Evolutionary conservation across 2,888 invertebrate genomes (phyloP).

Genomic region (Polydrusus tereticollis): DNA sequence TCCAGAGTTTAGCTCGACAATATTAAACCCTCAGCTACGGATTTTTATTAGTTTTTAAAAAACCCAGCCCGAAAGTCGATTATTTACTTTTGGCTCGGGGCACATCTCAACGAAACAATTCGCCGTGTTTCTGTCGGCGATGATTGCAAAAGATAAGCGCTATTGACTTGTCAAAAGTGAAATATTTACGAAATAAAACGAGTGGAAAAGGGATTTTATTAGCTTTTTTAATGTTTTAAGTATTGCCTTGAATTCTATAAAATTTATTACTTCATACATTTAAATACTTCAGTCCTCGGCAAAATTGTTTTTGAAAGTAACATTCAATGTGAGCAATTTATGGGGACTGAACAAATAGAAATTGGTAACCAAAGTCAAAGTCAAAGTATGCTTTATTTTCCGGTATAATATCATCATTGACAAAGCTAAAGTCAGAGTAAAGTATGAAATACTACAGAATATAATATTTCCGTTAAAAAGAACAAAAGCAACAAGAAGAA

Average conservation of each 20-base stretch:
- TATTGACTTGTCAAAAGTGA: constrained; percentile 41
- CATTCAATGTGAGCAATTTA: too few relatives aligned
- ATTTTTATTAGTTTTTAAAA: constrained; percentile 41
- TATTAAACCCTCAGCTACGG: constrained; percentile 38
- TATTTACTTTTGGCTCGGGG: constrained; percentile 38
- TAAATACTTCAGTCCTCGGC: too few relatives aligned
- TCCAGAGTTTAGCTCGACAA: constrained; percentile 21
- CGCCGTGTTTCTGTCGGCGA: constrained; percentile 20
- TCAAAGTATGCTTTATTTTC: too few relatives aligned
- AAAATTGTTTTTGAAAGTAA: too few relatives aligned
- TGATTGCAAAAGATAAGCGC: constrained; percentile 39
- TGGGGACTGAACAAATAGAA: too few relatives aligned
- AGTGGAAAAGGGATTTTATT: constrained; percentile 7
- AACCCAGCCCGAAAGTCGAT: constrained; percentile 33
- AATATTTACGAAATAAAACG: constrained; percentile 38
- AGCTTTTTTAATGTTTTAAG: constrained; percentile 13
- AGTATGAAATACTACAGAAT: too few relatives aligned
- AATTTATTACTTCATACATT: too few relatives aligned
- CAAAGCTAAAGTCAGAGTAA: too few relatives aligned
- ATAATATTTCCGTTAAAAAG: too few relatives aligned
- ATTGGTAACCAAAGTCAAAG: too few relatives aligned
- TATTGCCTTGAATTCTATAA: neutral
- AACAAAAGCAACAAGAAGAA: too few relatives aligned
- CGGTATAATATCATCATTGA: too few relatives aligned
- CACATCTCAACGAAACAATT: constrained; percentile 40